Conservation (phyloP, 2,888 invertebrate genomes). For the Leptinotarsa peninsularis region DNA sequence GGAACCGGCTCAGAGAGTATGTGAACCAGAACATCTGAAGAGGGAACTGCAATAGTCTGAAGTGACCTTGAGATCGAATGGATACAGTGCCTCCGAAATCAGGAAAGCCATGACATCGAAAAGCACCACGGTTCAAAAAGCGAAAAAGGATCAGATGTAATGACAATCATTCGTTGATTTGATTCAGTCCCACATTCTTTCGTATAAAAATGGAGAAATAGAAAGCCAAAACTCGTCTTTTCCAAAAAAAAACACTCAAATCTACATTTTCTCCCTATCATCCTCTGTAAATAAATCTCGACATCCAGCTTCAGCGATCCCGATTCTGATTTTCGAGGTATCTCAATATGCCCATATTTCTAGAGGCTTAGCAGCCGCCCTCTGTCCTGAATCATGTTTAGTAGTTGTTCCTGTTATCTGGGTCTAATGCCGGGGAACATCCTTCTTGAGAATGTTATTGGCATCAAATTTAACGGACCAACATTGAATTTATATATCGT, state of each 20-base stretch:
- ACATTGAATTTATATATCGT: slow-evolving; percentile 58
- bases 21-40: too few species aligned
- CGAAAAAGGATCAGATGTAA: too few species aligned
- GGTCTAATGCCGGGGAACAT: slow-evolving; percentile 59
- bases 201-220: too few species aligned
- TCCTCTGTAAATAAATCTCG: not conserved
- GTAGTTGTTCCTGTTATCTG: slow-evolving; percentile 61
- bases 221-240: too few species aligned
- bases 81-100: too few species aligned
- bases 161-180: too few species aligned
- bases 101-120: too few species aligned
- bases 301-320: not conserved
- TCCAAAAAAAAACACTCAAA: not conserved
- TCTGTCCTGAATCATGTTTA: slow-evolving; percentile 61
- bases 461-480: slow-evolving; percentile 60
- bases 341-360: slow-evolving; percentile 15
- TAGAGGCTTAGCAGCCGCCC: slow-evolving; percentile 2
- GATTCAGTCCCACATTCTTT: too few species aligned
- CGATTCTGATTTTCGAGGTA: not conserved
- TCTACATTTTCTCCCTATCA: not conserved
- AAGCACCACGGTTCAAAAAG: too few species aligned
- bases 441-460: slow-evolving; percentile 61
- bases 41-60: too few species aligned
- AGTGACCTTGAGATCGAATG: too few species aligned
- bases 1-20: too few species aligned